Base-by-base conservation (phyloP, 2,888 invertebrate species). In the Trachelus troglodyta region DNA sequence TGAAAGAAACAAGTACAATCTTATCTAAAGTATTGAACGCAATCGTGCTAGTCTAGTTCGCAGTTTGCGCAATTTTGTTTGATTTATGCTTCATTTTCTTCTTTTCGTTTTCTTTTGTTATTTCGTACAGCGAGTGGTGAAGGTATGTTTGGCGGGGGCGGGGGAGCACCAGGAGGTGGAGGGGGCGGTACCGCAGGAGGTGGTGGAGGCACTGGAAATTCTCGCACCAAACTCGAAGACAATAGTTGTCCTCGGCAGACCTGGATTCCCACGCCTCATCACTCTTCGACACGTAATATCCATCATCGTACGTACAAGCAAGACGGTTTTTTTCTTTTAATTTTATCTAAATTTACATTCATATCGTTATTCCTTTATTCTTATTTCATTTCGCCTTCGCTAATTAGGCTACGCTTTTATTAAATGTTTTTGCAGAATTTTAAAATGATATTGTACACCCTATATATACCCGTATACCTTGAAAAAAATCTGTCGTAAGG, bases 181-280 rank as follows among this genome's bases (percentile, higher is more conserved):
- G 90, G 89, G 85, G 87, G 86, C 85, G 88, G 86, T 2, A 87
- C 88, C 85, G 87, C 88, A 85, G 87, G 87, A 85, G 89, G 88
- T 85, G 87, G 87, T 83, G 87, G 88, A 84, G 90, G 88, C 86
- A 87, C 85, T 85, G 88, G 86, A 87, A 90, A 90, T 84, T 87
- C 88, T 80, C 90, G 89, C 83, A 86, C 87, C 84, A 91, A 91
- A 87, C 86, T 91, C 86, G 91, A 91, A 82, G 90, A 90, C 82
- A 89, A 85, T 89, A 91, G 87, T 87, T 91, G 91, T 82, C 89
- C 88, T 85, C 87, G 88, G 81, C 89, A 88, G 88, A 90, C 90
- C 80, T 90, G 90, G 90, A 89, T 89, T 81, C 90, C 90, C 82
- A 88, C 90, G 85, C 87, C 90, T 86, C 91, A 90, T 89, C 91